Base-by-base conservation (phyloP, 2,113 vertebrate species). In the Anas platyrhynchos region DNA sequence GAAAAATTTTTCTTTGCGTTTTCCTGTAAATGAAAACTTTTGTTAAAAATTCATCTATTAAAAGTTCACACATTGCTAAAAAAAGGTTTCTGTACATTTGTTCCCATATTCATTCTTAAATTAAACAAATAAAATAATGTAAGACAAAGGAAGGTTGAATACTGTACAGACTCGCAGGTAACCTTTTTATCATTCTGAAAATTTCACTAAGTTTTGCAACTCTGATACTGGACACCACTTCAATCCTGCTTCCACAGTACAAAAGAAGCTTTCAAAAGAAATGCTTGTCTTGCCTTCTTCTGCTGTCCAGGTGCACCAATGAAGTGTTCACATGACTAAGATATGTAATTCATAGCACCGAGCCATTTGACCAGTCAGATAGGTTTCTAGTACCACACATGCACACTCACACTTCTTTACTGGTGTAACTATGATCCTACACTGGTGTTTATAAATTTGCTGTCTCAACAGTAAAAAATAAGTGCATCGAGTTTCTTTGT, bases 401-500 rank as follows among this genome's bases (percentile, higher is more conserved):
- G 95, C 96, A 96, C 93, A 96, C 86, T 91, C 94, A 97, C 61
- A 85, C 94, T 97, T 97, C 97, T 97, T 92, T 92, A 97, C 94
- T 72, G 91, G 86, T 97, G 92, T 97, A 97, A 97, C 96, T 97
- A 97, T 93, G 97, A 95, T 97, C 97, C 97, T 98, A 97, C 95
- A 97, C 27, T 90, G 97, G 96, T 98, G 97, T 94, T 97, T 97
- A 98, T 95, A 97, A 98, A 98, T 97, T 96, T 94, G 97, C 97
- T 98, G 96, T 97, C 97, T 98, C 95, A 73, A 88, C 96, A 91
- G 97, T 98, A 98, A 97, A 98, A 97, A 98, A 98, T 98, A 98
- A 98, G 98, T 98, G 98, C 98, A 98, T 98, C 97, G 97, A 97
- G 97, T 98, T 98, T 98, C 97, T 98, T 98, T 99, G 97, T 98